Evolutionary conservation across 1,140 invertebrate species (phyloP), one percentile per base, ranked within the genome.

Genomic region (Drosophila tropicalis): DNA sequence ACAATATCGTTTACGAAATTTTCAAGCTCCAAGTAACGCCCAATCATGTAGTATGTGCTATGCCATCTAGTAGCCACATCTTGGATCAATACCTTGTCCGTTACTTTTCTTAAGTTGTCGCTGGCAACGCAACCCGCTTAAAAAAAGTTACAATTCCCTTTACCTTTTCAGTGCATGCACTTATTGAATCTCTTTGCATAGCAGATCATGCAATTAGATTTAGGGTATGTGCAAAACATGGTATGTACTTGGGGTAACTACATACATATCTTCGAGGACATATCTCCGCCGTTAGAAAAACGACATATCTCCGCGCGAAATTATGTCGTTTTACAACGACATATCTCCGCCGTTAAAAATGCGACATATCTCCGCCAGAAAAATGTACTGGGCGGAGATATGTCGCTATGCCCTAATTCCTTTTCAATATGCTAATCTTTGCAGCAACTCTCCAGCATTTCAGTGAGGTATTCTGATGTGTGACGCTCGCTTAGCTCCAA

Each of bases 31-130:
- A 58, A 58, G 32, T 32, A 58, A 58, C 56, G 56, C 32, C 39
- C 13, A 32, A 58, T 58, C 56, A 58, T 58, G 15, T 58, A 58
- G 32, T 32, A 58, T 36, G 56, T 58, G 56, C 32, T 58, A 17
- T 58, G 39, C 32, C 56, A 32, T 34, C 13, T 32, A 36, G 56
- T 39, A 32, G 32, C 25, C 25, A 58, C 56, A 58, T 58, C 56
- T 34, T 58, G 56, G 15, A 58, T 58, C 32, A 58, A 58, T 58
- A 34, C 32, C 15, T 32, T 58, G 15, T 36, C 56, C n/a, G 56
- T 34, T 58, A 32, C 32, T 58, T 36, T 58, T 58, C 32, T n/a
- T 34, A 58, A 36, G 25, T 58, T 17, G 32, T 58, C 56, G 32
- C 56, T 58, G 12, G 32, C 56, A 29, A 58, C 56, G 32, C 29